phyloP scores from a whole-genome alignment of 2,888 invertebrate genomes.

The Antitype chi region DNA sequence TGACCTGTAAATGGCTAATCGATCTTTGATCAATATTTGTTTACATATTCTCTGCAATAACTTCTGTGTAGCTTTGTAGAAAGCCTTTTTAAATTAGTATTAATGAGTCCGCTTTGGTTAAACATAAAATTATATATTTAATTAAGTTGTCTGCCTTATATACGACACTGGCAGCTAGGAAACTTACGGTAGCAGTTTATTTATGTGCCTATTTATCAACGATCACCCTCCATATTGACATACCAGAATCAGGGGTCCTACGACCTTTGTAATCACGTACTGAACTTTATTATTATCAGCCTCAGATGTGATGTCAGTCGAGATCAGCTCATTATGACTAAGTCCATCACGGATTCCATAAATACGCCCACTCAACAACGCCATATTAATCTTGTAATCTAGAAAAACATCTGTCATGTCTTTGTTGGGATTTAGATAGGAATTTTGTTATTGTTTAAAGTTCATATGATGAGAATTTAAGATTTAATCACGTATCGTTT shows the following conservation, averaged over 20 bases:
- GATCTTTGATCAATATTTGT: constrained; percentile 20
- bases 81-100: constrained; percentile 22
- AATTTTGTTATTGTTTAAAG: constrained; percentile 47
- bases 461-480: constrained; percentile 45
- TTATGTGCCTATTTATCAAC: constrained; percentile 35
- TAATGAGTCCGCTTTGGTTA: constrained; percentile 11
- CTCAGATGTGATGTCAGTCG: constrained; percentile 57
- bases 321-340: constrained; percentile 64
- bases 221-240: constrained; percentile 29
- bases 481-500: constrained; percentile 21
- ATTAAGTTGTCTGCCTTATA: constrained; percentile 4
- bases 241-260: constrained; percentile 45
- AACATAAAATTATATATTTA: constrained; percentile 16
- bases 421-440: constrained; percentile 54
- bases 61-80: not conserved
- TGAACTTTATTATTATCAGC: constrained; percentile 57
- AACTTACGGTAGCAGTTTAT: constrained; percentile 19
- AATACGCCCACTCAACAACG: constrained; percentile 65
- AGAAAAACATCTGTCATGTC: constrained; percentile 55
- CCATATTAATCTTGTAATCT: constrained; percentile 63
- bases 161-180: not conserved
- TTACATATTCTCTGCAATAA: not conserved
- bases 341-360: constrained; percentile 58
- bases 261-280: constrained; percentile 57
- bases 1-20: not conserved